Base-by-base conservation (phyloP, 2,888 invertebrate genomes). In the Octonoba sinensis region DNA sequence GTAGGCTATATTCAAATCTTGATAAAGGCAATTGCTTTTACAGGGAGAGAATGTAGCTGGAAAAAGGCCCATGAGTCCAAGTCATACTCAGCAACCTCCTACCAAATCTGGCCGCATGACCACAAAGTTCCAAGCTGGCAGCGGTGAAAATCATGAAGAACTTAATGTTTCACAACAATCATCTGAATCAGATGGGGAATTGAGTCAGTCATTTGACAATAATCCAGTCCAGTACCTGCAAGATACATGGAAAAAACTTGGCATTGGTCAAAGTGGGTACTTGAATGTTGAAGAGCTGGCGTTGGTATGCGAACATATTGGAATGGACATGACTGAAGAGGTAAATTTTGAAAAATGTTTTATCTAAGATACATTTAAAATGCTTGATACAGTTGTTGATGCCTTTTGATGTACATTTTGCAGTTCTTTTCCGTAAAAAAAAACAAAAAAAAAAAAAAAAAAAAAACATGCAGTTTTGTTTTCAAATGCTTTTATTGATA, bases 241-340 rank as follows among this genome's bases (percentile, higher is more conserved):
- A 82, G 91, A 91, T 85, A 92, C 92, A 74, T 93, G 93, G 92
- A 90, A 90, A 84, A 90, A 91, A 83, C 89, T 92, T 71, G 91
- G 91, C 8, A 91, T 92, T 12, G 91, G 92, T 6, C 89, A 90
- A 84, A 91, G 91, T 87, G 92, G 92, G 22, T 91, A 89, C 87
- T 90, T 93, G 74, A 92, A 92, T 87, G 90, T 91, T 86, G 89
- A 89, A 66, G 92, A 93, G 87, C 89, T 93, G 85, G 91, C 91
- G 85, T 89, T 90, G 84, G 92, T 93, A 67, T 93, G 92, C 87
- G 90, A 92, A 86, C 92, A 92, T 83, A 92, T 93, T 82, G 93
- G 93, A 75, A 91, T 92, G 88, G 91, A 92, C 85, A 90, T 92
- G 87, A 91, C 92, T 20, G 91, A 91, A 85, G 91, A 92, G 87